Conservation (phyloP, 2,888 invertebrate species). For the Drosophila limbata region DNA sequence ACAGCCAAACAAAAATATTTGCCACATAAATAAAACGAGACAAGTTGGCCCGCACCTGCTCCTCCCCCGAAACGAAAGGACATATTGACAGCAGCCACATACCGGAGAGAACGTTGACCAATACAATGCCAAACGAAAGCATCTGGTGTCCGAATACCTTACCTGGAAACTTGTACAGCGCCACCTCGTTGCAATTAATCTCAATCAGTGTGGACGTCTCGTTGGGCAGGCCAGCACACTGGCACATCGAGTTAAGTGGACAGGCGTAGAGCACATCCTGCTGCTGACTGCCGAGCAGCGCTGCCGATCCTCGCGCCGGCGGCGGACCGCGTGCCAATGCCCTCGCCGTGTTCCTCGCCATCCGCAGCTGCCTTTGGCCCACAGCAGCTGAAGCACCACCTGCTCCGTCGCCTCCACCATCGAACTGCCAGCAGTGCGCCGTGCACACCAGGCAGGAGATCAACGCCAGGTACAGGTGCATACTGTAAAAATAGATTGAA, state of each 20-base stretch:
- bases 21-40: conserved; percentile 70
- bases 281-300: conserved; percentile 83
- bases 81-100: conserved; percentile 61
- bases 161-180: conserved; percentile 86
- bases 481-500: conserved; percentile 41
- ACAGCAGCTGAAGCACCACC: conserved; percentile 57
- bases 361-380: conserved; percentile 50
- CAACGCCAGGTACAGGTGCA: conserved; percentile 82
- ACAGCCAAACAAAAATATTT: conserved; percentile 58
- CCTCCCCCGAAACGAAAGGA: background rate
- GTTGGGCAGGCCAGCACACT: conserved; percentile 85
- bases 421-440: conserved; percentile 85
- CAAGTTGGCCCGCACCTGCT: conserved; percentile 44
- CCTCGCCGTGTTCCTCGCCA: conserved; percentile 59
- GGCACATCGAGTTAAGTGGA: conserved; percentile 85
- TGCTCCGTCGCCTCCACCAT: conserved; percentile 78
- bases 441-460: conserved; percentile 83
- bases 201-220: conserved; percentile 85
- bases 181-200: conserved; percentile 86
- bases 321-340: conserved; percentile 57
- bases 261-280: conserved; percentile 85
- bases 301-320: conserved; percentile 73
- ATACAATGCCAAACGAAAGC: conserved; percentile 14
- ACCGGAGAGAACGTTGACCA: conserved; percentile 5
- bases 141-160: conserved; percentile 55